A percentile compares a stretch with the other conserved stretches of the same genome.
Conservation (phyloP, 2,113 vertebrate species). For the Peromyscus leucopus region DNA sequence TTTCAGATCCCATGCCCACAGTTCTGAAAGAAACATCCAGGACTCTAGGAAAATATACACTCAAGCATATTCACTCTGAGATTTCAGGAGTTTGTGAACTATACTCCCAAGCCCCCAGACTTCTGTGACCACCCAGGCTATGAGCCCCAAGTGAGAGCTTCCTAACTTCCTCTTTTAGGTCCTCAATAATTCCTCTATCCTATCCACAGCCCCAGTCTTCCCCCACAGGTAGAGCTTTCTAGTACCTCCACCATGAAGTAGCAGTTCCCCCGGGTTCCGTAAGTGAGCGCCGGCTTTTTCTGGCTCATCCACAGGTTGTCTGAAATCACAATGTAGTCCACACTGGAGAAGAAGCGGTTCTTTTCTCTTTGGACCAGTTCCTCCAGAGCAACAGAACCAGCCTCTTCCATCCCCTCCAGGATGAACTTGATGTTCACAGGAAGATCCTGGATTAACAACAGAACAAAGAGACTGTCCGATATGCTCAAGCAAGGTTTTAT, state of each 20-base stretch:
- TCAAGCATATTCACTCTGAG: not conserved
- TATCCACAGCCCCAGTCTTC: too few species aligned
- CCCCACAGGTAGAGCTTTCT: accelerated
- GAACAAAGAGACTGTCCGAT: not conserved
- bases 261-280: constrained; percentile 87
- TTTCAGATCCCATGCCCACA: not conserved
- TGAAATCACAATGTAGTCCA: constrained; percentile 89
- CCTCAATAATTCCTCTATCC: not conserved
- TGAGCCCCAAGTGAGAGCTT: not conserved
- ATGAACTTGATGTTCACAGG: constrained; percentile 90
- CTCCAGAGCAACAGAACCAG: constrained; percentile 87
- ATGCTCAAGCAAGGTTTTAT: not conserved
- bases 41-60: not conserved
- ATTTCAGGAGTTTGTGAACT: not conserved
- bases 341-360: constrained; percentile 85
- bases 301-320: constrained; percentile 89
- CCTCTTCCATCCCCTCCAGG: constrained; percentile 91
- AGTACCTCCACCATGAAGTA: constrained; percentile 89
- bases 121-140: not conserved
- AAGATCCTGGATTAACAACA: constrained; percentile 81
- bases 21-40: not conserved
- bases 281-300: constrained; percentile 87
- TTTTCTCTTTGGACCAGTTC: constrained; percentile 83
- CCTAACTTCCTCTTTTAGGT: not conserved
- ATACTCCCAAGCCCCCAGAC: not conserved